Evolutionary conservation across 2,113 vertebrate species (phyloP).

Genomic region (Cinclus mexicanus): DNA sequence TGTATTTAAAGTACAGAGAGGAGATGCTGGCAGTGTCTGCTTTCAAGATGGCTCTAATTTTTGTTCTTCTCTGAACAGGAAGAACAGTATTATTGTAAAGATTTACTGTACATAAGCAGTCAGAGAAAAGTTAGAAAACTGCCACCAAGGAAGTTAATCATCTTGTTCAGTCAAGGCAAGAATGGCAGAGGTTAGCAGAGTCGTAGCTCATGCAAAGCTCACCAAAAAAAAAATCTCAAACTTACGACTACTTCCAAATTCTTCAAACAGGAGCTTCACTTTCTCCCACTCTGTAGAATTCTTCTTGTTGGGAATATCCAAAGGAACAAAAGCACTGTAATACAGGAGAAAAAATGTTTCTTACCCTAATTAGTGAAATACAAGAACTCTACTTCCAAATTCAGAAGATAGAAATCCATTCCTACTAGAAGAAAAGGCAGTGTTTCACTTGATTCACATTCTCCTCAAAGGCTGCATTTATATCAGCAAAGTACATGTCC

Average conservation of each 20-base stretch:
- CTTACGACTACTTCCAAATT: conserved; percentile 96
- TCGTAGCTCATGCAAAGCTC: not conserved
- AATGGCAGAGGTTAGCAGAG: not conserved
- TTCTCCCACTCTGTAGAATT: conserved; percentile 97
- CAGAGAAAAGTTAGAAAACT: not conserved
- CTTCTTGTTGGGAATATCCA: conserved; percentile 81
- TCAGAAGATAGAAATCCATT: not conserved
- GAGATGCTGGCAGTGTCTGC: not conserved
- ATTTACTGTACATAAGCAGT: not conserved
- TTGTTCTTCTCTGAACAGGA: not conserved
- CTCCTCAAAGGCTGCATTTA: not conserved
- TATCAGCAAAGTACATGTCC: not conserved
- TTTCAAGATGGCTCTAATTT: not conserved
- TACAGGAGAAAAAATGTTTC: not conserved
- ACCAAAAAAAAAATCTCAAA: conserved; percentile 8
- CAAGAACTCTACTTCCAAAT: not conserved
- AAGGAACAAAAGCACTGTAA: conserved; percentile 91
- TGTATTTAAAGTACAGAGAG: not conserved
- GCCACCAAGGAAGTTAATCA: not conserved
- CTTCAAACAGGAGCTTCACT: conserved; percentile 91
- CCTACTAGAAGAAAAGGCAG: not conserved
- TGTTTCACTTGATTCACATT: not conserved
- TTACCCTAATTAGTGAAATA: not conserved
- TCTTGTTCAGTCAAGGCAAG: not conserved
- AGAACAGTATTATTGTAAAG: not conserved